A percentile compares a stretch with the other conserved stretches of the same genome.
Evolutionary conservation across 2,113 vertebrate species (phyloP).

Genomic region (Indicator maculatus): DNA sequence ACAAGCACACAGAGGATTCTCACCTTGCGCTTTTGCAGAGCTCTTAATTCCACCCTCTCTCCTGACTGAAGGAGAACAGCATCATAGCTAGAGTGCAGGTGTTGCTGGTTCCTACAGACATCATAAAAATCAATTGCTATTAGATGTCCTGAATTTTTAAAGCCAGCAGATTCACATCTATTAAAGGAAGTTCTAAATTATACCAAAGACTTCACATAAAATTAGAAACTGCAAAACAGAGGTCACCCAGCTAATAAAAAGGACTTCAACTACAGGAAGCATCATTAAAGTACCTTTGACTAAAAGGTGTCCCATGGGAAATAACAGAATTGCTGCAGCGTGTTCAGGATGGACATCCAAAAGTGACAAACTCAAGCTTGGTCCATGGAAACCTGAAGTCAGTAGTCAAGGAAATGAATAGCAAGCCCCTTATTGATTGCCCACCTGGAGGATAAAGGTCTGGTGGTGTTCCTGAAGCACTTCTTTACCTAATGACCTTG

Average conservation of each 20-base stretch:
- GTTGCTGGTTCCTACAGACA: conserved; percentile 15
- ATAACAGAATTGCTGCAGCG: neutral
- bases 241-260: conserved; percentile 14
- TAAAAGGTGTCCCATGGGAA: neutral
- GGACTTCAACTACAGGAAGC: neutral
- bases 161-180: conserved; percentile 24
- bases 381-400: neutral
- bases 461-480: neutral
- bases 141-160: conserved; percentile 22
- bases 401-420: neutral
- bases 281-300: neutral
- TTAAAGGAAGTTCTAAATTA: conserved; percentile 32
- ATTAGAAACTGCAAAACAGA: conserved; percentile 35
- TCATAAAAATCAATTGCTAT: conserved; percentile 37
- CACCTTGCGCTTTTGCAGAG: conserved; percentile 1
- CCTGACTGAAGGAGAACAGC: neutral
- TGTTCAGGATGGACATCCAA: neutral
- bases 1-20: neutral
- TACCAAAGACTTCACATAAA: conserved; percentile 23
- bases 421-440: neutral
- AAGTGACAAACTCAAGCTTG: neutral
- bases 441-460: neutral
- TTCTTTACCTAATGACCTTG: neutral
- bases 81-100: neutral
- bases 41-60: neutral